Evolutionary conservation across 2,888 invertebrate species (phyloP).

Genomic region (Cecidostiba fungosa): DNA sequence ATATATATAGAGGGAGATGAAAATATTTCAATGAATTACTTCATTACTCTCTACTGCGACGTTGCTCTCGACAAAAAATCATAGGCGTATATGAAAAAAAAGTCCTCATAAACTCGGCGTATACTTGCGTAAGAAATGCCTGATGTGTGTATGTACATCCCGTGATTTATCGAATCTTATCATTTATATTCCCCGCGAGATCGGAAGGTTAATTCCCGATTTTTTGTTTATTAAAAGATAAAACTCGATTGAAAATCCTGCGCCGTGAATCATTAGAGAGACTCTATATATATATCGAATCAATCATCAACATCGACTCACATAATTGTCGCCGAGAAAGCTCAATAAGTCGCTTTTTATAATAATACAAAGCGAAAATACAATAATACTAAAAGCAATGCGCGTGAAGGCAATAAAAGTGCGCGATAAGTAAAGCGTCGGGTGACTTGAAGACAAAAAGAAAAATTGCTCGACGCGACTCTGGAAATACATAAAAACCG

Average conservation of each 20-base stretch:
- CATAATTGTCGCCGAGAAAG: no score
- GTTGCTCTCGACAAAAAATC: constrained; percentile 13
- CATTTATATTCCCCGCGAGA: background rate
- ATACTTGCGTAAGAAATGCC: constrained; percentile 30
- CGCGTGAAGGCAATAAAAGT: constrained; percentile 21
- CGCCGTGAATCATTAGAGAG: background rate
- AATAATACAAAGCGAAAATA: no score
- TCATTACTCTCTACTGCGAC: constrained; percentile 15
- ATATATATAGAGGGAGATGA: background rate
- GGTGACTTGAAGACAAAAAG: background rate
- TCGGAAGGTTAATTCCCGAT: constrained; percentile 18
- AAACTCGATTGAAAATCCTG: constrained; percentile 8
- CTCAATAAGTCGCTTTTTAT: no score
- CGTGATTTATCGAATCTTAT: constrained; percentile 37
- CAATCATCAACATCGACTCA: no score
- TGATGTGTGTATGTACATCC: background rate
- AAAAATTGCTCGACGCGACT: background rate
- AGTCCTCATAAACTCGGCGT: background rate
- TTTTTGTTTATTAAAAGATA: background rate
- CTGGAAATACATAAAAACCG: constrained; percentile 36
- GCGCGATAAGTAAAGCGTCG: constrained; percentile 31
- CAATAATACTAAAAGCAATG: no score
- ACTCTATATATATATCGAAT: no score
- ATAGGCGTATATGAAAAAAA: constrained; percentile 15
- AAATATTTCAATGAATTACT: constrained; percentile 53